Evolutionary conservation across 2,113 vertebrate genomes (phyloP).

Genomic region (Ellobius talpinus): DNA sequence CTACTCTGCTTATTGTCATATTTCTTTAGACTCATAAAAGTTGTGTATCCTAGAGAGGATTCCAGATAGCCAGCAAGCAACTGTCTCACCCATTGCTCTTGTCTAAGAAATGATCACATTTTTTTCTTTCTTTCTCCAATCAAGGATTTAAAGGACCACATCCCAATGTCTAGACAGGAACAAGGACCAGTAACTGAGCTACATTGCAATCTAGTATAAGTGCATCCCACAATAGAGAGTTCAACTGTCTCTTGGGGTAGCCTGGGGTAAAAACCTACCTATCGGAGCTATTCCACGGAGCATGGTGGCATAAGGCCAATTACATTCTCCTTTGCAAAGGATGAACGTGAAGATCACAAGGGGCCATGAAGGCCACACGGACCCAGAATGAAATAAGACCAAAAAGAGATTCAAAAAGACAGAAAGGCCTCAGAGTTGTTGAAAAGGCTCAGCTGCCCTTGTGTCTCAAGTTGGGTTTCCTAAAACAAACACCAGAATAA

Average conservation of each 20-base stretch:
- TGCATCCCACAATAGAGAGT: background rate
- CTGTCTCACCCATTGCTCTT: background rate
- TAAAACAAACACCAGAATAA: conserved; percentile 27
- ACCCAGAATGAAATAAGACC: background rate
- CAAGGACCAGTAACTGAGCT: background rate
- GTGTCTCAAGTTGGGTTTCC: background rate
- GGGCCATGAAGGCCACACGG: background rate
- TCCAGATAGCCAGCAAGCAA: background rate
- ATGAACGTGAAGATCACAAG: background rate
- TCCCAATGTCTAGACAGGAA: background rate
- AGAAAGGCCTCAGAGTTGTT: background rate
- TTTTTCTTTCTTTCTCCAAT: background rate
- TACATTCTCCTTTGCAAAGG: background rate
- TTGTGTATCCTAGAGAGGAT: background rate
- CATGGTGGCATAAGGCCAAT: background rate
- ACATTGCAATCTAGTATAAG: background rate
- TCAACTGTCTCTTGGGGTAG: background rate
- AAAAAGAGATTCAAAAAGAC: background rate
- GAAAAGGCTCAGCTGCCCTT: background rate
- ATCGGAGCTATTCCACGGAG: background rate
- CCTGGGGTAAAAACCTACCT: background rate
- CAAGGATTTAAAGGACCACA: background rate
- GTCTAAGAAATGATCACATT: background rate
- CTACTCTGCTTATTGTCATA: background rate
- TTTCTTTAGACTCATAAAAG: background rate